Percentiles rank a stretch among this genome's conserved stretches.
phyloP scores from a whole-genome alignment of 2,113 vertebrate genomes.

The Coturnix japonica region DNA sequence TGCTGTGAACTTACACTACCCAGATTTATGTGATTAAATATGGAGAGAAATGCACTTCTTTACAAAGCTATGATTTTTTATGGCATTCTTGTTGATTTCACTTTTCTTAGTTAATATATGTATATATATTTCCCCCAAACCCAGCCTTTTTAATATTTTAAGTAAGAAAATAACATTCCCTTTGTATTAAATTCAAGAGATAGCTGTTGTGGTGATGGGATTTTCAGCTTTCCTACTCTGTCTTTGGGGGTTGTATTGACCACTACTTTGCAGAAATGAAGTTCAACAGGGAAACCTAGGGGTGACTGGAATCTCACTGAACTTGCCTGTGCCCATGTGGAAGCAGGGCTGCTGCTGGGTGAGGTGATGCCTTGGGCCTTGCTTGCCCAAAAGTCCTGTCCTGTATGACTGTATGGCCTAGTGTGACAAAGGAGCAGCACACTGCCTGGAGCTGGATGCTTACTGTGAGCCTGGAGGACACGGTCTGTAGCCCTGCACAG shows the following conservation, averaged over 20 bases:
- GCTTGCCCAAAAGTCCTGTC: not conserved
- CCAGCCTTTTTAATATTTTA: not conserved
- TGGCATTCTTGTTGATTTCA: not conserved
- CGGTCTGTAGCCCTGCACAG: fast-evolving
- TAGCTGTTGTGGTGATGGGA: not conserved
- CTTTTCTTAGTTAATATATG: not conserved
- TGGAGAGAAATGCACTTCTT: not conserved
- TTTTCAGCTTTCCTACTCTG: not conserved
- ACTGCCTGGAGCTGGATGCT: not conserved
- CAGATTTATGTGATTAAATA: not conserved
- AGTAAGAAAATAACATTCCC: not conserved
- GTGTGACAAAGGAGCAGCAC: not conserved
- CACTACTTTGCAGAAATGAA: not conserved
- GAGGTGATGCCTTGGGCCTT: not conserved
- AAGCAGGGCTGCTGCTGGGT: not conserved
- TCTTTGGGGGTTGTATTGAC: not conserved
- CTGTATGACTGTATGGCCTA: not conserved
- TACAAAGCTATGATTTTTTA: not conserved
- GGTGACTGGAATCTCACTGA: not conserved
- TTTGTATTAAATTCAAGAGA: not conserved
- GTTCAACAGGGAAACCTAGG: not conserved
- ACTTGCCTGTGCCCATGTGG: not conserved
- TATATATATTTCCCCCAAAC: not conserved
- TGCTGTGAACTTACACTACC: not conserved
- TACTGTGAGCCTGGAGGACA: not conserved